Conservation (phyloP, 2,113 vertebrate species). For the Anthoscopus minutus region DNA sequence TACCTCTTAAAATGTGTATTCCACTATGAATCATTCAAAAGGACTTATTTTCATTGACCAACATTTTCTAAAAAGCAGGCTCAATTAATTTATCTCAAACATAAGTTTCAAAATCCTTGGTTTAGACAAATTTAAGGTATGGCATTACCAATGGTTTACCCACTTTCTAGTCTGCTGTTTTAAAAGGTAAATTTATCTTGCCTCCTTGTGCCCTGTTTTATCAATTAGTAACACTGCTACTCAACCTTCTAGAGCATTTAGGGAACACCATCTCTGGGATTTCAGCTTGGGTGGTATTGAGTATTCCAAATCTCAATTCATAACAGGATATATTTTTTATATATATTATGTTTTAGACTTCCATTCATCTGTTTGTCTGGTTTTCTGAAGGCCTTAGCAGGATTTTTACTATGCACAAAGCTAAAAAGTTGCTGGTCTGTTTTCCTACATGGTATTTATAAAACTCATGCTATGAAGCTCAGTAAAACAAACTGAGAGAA, state of each 20-base stretch:
- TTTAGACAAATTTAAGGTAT: neutral
- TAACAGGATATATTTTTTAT: neutral
- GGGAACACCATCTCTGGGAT: neutral
- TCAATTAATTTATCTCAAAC: neutral
- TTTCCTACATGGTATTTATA: neutral
- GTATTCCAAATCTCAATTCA: neutral
- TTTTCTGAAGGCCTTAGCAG: neutral
- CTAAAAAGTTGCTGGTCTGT: neutral
- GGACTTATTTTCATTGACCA: neutral
- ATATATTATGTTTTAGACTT: neutral
- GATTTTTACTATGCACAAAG: neutral
- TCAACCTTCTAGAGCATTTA: neutral
- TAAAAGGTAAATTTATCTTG: neutral
- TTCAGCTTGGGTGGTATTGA: neutral
- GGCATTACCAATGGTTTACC: neutral
- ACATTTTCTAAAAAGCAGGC: neutral
- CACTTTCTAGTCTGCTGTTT: neutral
- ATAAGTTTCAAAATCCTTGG: neutral
- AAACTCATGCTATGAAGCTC: neutral
- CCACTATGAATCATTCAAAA: neutral
- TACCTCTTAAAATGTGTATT: neutral
- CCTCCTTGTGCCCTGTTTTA: neutral
- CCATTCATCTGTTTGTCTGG: neutral
- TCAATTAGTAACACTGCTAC: neutral
- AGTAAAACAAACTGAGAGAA: neutral